Conservation (phyloP, 2,113 vertebrate species). For the Clarias gariepinus region DNA sequence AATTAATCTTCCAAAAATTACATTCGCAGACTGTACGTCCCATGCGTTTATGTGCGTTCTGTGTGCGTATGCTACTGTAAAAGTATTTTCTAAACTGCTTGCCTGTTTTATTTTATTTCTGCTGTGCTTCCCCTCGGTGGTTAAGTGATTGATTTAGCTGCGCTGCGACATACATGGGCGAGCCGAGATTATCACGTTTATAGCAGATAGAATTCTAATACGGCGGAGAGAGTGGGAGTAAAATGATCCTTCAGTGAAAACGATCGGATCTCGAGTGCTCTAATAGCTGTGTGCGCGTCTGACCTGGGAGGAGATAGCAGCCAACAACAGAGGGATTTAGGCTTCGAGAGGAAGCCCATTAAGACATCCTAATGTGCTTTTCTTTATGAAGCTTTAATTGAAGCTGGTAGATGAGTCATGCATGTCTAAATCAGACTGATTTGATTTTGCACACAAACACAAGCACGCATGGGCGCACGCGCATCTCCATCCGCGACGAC, state of each 20-base stretch:
- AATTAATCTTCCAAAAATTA: neutral
- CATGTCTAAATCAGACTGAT: slow-evolving; percentile 51
- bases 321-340: slow-evolving; percentile 29
- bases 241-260: slow-evolving; percentile 52
- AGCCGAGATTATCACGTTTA: slow-evolving; percentile 51
- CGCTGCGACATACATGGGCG: slow-evolving; percentile 51
- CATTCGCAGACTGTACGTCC: neutral
- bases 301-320: slow-evolving; percentile 43
- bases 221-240: slow-evolving; percentile 32
- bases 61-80: slow-evolving; percentile 13
- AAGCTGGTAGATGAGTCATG: slow-evolving; percentile 48
- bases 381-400: slow-evolving; percentile 54
- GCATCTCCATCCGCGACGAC: slow-evolving; percentile 33
- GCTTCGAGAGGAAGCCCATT: slow-evolving; percentile 46
- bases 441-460: slow-evolving; percentile 46
- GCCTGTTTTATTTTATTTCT: slow-evolving; percentile 43
- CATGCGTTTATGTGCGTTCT: neutral
- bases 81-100: slow-evolving; percentile 42
- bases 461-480: slow-evolving; percentile 22
- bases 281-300: slow-evolving; percentile 51
- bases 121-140: slow-evolving; percentile 36
- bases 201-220: slow-evolving; percentile 53
- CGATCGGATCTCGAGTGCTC: slow-evolving; percentile 51
- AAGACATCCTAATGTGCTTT: slow-evolving; percentile 43
- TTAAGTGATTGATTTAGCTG: slow-evolving; percentile 54